Evolutionary conservation across 2,797 vertebrate species (phyloP).

Genomic region (Parambassis ranga): DNA sequence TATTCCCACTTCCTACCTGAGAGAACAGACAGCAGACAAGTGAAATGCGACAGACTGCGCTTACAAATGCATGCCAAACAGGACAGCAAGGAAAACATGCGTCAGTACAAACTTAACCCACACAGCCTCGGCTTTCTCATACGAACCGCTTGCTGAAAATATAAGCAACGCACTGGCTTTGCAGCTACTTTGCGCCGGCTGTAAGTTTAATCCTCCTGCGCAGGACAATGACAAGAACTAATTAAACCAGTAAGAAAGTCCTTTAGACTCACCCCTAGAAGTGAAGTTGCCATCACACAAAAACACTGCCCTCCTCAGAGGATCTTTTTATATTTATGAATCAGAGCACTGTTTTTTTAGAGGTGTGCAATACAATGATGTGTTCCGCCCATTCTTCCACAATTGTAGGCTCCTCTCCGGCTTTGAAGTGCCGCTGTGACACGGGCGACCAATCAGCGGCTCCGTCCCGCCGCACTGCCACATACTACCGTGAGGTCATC

Average conservation of each 20-base stretch:
- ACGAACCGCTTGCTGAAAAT: conserved; percentile 81
- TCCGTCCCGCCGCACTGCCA: conserved; percentile 82
- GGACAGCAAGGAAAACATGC: conserved; percentile 61
- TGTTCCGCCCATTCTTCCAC: conserved; percentile 99
- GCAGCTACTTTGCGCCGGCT: conserved; percentile 83
- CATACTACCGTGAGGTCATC: conserved; percentile 91
- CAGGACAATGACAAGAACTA: conserved; percentile 94
- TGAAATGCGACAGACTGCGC: conserved; percentile 59
- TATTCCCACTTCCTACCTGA: conserved; percentile 85
- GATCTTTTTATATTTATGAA: conserved; percentile 99
- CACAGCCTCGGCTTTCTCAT: conserved; percentile 77
- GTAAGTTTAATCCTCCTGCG: conserved; percentile 90
- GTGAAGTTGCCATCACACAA: conserved; percentile 99
- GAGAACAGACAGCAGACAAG: conserved; percentile 58
- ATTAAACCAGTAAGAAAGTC: conserved; percentile 91
- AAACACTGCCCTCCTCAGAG: conserved; percentile 97
- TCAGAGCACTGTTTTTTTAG: conserved; percentile 99
- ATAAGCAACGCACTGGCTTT: conserved; percentile 87
- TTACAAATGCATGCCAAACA: conserved; percentile 53
- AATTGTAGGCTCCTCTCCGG: conserved; percentile 96
- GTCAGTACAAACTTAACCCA: conserved; percentile 68
- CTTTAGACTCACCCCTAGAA: conserved; percentile 99
- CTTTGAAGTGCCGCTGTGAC: conserved; percentile 99
- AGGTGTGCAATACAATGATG: conserved; percentile 99
- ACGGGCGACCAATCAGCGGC: conserved; percentile 91